Conservation (phyloP, 2,888 invertebrate genomes). For the Agelastica alni region DNA sequence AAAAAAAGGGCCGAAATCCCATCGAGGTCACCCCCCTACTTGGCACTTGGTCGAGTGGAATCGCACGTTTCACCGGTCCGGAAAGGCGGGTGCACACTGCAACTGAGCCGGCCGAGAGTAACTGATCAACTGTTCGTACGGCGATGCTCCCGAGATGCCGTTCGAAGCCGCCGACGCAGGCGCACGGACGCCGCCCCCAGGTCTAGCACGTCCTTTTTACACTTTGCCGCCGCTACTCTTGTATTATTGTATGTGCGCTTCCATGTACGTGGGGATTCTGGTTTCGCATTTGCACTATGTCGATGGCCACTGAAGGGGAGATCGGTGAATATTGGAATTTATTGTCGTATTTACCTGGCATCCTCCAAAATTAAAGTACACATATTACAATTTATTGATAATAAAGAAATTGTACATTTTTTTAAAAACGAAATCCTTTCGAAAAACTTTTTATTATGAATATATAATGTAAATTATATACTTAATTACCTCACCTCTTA, state of each 20-base stretch:
- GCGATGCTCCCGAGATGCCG: constrained; percentile 11
- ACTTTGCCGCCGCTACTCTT: constrained; percentile 16
- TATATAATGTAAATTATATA: too few relatives aligned
- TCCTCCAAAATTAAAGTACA: too few relatives aligned
- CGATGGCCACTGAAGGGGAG: too few relatives aligned
- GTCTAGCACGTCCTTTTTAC: constrained; percentile 30
- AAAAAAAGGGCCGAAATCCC: constrained; percentile 27
- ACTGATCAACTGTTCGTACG: constrained; percentile 19
- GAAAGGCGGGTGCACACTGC: background rate
- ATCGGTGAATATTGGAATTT: too few relatives aligned
- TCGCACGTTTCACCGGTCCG: constrained; percentile 15
- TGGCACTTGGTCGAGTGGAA: constrained; percentile 21
- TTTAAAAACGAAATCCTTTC: too few relatives aligned
- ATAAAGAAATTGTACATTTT: too few relatives aligned
- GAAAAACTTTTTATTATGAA: too few relatives aligned
- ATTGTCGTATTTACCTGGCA: too few relatives aligned
- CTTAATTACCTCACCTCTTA: too few relatives aligned
- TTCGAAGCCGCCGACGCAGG: constrained; percentile 28
- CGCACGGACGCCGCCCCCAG: constrained; percentile 28
- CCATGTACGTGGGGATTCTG: constrained; percentile 4
- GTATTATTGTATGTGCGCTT: constrained; percentile 18
- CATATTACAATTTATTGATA: too few relatives aligned
- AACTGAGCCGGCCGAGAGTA: constrained; percentile 3
- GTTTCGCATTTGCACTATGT: too few relatives aligned
- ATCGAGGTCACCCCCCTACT: constrained; percentile 36